phyloP scores from a whole-genome alignment of 1,140 invertebrate species.

The Drosophila mayri region DNA sequence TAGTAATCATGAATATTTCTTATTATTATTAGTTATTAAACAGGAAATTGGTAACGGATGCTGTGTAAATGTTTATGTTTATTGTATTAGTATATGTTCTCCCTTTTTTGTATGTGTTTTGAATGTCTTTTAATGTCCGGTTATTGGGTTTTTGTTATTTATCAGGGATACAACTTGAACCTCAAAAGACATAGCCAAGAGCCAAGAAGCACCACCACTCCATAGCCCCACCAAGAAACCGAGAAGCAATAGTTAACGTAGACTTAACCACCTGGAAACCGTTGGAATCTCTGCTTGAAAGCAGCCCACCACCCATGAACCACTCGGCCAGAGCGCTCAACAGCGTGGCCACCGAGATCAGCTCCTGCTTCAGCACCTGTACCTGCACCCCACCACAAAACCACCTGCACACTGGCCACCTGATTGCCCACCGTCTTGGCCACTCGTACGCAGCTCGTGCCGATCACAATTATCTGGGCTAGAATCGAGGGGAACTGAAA shows the following conservation, averaged over 20 bases:
- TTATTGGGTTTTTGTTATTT: neutral
- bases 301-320: constrained; percentile 75
- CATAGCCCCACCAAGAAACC: neutral
- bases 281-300: constrained; percentile 55
- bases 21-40: constrained; percentile 25
- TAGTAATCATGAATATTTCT: constrained; percentile 26
- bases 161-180: constrained; percentile 67
- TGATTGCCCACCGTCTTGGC: constrained; percentile 60
- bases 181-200: constrained; percentile 57
- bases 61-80: constrained; percentile 60
- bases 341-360: constrained; percentile 73
- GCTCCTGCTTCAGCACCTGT: constrained; percentile 33
- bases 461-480: constrained; percentile 77
- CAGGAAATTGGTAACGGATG: constrained; percentile 2
- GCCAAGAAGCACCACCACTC: constrained; percentile 6
- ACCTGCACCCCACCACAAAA: constrained; percentile 30
- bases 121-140: neutral
- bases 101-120: constrained; percentile 30
- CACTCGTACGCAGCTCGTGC: constrained; percentile 80
- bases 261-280: constrained; percentile 23
- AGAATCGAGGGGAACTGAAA: constrained; percentile 10
- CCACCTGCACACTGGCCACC: constrained; percentile 55
- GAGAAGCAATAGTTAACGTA: constrained; percentile 15
- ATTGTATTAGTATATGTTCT: constrained; percentile 36
- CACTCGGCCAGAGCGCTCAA: constrained; percentile 70